phyloP scores from a whole-genome alignment of 2,113 vertebrate species.

The Thalassarche chlororhynchos region DNA sequence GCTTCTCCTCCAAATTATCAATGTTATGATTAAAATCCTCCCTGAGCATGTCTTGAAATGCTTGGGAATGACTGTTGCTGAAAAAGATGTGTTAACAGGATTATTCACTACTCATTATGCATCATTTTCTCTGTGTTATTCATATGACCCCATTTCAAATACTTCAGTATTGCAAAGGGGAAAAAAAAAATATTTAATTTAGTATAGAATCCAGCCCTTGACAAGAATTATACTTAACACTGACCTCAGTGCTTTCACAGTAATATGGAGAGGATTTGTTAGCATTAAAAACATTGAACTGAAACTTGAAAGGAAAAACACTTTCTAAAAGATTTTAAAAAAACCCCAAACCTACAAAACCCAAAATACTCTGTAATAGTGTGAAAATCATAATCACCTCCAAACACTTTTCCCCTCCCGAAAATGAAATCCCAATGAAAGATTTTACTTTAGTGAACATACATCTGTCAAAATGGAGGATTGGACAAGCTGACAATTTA shows the following conservation, averaged over 20 bases:
- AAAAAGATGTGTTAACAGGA: background rate
- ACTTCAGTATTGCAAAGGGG: background rate
- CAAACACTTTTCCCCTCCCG: background rate
- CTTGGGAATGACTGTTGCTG: background rate
- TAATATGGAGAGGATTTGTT: background rate
- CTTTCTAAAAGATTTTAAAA: background rate
- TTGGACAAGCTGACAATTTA: background rate
- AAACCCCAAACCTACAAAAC: background rate
- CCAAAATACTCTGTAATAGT: background rate
- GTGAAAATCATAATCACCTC: background rate
- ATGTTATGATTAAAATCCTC: background rate
- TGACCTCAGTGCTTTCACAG: background rate
- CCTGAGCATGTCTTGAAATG: background rate
- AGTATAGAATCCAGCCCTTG: background rate
- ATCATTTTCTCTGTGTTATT: background rate
- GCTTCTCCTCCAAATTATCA: background rate
- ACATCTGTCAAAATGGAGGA: background rate
- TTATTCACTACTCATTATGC: background rate
- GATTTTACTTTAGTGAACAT: background rate
- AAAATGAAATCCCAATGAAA: background rate
- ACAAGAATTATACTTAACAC: background rate
- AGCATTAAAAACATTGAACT: background rate
- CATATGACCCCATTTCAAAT: background rate
- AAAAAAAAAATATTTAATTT: background rate
- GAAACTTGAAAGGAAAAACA: background rate